A percentile compares a stretch with the other conserved stretches of the same genome.
Conservation (phyloP, 2,113 vertebrate species). For the Acrocephalus arundinaceus region DNA sequence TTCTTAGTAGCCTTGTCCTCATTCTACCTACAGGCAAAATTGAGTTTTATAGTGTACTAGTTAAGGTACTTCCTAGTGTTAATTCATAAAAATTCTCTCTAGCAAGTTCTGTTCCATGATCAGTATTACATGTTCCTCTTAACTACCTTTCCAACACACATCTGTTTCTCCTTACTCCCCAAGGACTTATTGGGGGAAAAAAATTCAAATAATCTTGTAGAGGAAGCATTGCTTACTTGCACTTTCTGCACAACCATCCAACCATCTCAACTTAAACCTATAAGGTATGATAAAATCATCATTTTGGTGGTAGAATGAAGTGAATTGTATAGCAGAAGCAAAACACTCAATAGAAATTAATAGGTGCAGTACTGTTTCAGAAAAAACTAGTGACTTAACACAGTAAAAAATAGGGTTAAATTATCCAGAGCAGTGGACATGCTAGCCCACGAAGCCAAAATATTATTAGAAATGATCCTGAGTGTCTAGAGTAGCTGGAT, state of each 20-base stretch:
- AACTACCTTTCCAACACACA: background rate
- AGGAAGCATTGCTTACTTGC: background rate
- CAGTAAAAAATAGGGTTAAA: background rate
- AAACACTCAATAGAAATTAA: background rate
- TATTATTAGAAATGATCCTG: background rate
- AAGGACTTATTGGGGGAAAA: accelerated
- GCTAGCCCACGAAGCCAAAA: background rate
- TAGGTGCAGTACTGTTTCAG: background rate
- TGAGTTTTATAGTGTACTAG: background rate
- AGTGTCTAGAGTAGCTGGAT: background rate
- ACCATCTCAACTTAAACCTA: background rate
- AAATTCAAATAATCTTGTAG: background rate
- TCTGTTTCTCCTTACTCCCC: background rate
- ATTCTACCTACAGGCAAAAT: background rate
- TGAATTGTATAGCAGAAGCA: background rate
- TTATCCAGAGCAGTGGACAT: background rate
- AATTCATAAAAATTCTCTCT: background rate
- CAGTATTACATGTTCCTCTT: background rate
- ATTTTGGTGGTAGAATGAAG: background rate
- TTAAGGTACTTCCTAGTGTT: background rate
- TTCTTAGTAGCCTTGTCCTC: background rate
- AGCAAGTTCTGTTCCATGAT: background rate
- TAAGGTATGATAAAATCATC: background rate
- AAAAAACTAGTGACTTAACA: background rate
- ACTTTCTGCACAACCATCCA: background rate